Base-by-base conservation (phyloP, 2,888 invertebrate genomes). In the Coelogynopora nodosa region DNA sequence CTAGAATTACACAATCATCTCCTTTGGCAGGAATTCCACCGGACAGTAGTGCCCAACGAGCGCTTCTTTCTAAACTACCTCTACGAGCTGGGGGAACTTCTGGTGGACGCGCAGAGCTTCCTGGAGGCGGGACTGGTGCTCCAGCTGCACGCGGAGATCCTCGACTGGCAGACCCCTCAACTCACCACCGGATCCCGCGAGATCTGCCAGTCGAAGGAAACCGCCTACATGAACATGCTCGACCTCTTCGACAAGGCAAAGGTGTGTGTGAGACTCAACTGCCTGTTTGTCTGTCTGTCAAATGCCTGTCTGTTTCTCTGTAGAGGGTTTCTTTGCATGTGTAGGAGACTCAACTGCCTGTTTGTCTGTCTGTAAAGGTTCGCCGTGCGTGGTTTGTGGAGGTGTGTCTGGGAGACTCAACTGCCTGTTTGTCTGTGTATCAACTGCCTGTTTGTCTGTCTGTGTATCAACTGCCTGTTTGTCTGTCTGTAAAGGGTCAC, bases 41-140 rank as follows among this genome's bases (percentile, higher is more conserved):
- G 74, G 2, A 74, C 74, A 5, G 2, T 2, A 23, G 74, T 74
- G 10, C 74, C 74, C 74, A 74, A 74, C 74, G 27, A 74, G 27
- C 74, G 74, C 23, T 26, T 74, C 74, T 74, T 74, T 23, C 23
- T 74, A 2, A 26, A 23, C 86, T 98, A 98, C 92, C 97, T 98
- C 88, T 97, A 97, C 93, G 97, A 97, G 91, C 93, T 98, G 49
- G 96, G 96, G 91, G 96, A 97, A 90, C 93, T 98, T 18, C 97
- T 98, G 92, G 93, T 96, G 84, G 95, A 95, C 23, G 95, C 96
- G 0, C 96, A 96, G 90, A 97, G 97, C 92, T 97, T 94, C 90
- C 95, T 96, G 0, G 97, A 98, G 93, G 97, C 97, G 0, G 97
- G 96, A 0, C 96, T 96, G 90, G 97, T 97, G 0, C 94, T 98